Conservation (phyloP, 2,113 vertebrate genomes). For the Cromileptes altivelis region DNA sequence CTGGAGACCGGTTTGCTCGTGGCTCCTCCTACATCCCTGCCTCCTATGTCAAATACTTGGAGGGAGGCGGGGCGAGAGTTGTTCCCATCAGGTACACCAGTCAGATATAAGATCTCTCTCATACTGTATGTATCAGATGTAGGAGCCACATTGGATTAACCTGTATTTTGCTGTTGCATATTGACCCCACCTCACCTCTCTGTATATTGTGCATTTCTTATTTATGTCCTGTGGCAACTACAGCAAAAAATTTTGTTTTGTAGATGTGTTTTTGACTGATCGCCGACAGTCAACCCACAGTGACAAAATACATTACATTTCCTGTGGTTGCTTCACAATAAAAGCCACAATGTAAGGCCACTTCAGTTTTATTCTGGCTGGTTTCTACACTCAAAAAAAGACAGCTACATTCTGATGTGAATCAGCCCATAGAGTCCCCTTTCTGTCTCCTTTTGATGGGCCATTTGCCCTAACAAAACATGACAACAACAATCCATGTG, state of each 20-base stretch:
- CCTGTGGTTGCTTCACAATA: too few relatives aligned
- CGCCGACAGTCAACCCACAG: not conserved
- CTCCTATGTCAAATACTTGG: slow-evolving; percentile 87
- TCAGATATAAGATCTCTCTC: too few relatives aligned
- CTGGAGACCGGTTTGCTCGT: slow-evolving; percentile 66
- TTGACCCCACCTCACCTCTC: not conserved
- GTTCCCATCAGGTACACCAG: slow-evolving; percentile 82
- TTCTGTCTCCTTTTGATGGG: not conserved
- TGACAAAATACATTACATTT: too few relatives aligned
- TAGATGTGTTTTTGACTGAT: not conserved
- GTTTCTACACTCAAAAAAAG: not conserved
- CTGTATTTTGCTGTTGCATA: not conserved
- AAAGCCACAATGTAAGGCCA: not conserved
- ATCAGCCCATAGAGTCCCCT: not conserved
- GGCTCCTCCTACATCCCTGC: slow-evolving; percentile 86
- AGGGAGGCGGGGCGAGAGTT: slow-evolving; percentile 84
- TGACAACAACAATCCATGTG: not conserved
- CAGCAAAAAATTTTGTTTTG: not conserved
- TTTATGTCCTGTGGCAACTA: not conserved
- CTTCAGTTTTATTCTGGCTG: not conserved
- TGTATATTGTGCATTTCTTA: too few relatives aligned
- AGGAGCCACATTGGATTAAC: not conserved
- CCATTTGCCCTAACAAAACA: not conserved
- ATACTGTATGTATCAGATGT: not conserved
- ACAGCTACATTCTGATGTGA: not conserved